Evolutionary conservation across 2,888 invertebrate genomes (phyloP).

Genomic region (Steinernema hermaphroditum): DNA sequence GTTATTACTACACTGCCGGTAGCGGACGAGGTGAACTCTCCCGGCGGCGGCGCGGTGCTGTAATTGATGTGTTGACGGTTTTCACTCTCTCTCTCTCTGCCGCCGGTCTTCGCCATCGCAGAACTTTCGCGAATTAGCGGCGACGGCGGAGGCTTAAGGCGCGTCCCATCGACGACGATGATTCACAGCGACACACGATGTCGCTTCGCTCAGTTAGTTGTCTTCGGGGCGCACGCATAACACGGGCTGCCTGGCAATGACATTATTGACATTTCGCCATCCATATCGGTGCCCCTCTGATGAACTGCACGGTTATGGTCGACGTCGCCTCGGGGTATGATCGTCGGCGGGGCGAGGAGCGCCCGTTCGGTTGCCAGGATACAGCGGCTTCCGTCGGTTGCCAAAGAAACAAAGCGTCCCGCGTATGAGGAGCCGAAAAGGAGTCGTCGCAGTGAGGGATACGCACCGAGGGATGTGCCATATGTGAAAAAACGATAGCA

Average conservation of each 20-base stretch:
- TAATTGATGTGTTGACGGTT: slow-evolving; percentile 31
- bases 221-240: not conserved
- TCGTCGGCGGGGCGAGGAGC: not conserved
- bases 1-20: slow-evolving; percentile 11
- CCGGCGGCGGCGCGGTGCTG: slow-evolving; percentile 26
- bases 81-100: slow-evolving; percentile 5
- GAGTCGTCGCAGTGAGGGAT: too few species aligned
- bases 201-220: not conserved
- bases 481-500: too few species aligned
- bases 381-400: not conserved
- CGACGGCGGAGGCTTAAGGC: not conserved
- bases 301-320: not conserved
- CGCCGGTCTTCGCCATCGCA: not conserved
- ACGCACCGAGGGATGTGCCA: too few species aligned
- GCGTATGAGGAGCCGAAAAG: too few species aligned
- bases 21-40: slow-evolving; percentile 15
- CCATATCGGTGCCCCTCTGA: not conserved
- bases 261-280: slow-evolving; percentile 29
- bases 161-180: not conserved
- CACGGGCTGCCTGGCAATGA: slow-evolving; percentile 12
- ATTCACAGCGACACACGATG: slow-evolving; percentile 21
- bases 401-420: not conserved
- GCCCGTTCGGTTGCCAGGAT: not conserved
- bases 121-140: not conserved
- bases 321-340: not conserved